Conservation (phyloP, 37 sponge, comb jelly and placozoan genomes). For the Bolinopsis microptera region DNA sequence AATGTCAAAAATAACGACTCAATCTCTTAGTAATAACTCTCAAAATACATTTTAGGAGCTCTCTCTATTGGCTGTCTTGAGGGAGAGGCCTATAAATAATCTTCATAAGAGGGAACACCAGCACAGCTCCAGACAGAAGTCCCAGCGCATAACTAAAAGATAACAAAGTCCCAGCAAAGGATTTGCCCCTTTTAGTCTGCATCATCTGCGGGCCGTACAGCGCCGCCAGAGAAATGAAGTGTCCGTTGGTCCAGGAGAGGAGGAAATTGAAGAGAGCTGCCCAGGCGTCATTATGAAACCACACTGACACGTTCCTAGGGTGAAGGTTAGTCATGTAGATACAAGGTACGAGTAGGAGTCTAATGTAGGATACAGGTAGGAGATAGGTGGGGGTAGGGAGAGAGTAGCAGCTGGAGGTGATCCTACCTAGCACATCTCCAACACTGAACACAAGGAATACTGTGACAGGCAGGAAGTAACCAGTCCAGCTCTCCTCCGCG, state of each 20-base stretch:
- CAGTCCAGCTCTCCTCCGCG: background rate
- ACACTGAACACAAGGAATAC: background rate
- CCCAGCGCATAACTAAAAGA: background rate
- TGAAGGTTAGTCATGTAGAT: background rate
- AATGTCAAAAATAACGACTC: too few relatives aligned
- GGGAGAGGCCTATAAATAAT: too few relatives aligned
- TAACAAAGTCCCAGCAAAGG: background rate
- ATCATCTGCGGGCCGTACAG: background rate
- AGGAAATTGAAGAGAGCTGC: background rate
- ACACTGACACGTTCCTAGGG: background rate
- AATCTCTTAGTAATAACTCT: too few relatives aligned
- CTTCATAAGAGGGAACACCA: background rate
- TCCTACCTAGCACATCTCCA: constrained; percentile 4
- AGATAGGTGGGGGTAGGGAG: background rate
- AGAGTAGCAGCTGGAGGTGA: background rate
- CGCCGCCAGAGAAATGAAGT: background rate
- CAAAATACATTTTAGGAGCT: too few relatives aligned
- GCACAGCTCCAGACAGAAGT: background rate
- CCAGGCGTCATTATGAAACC: background rate
- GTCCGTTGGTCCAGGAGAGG: constrained; percentile 19
- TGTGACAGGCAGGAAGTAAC: background rate
- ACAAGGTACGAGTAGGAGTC: background rate
- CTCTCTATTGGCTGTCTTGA: too few relatives aligned
- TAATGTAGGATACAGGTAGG: background rate
- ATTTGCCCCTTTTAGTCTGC: background rate